Evolutionary conservation across 2,113 vertebrate genomes (phyloP).

Genomic region (Leptosomus discolor): DNA sequence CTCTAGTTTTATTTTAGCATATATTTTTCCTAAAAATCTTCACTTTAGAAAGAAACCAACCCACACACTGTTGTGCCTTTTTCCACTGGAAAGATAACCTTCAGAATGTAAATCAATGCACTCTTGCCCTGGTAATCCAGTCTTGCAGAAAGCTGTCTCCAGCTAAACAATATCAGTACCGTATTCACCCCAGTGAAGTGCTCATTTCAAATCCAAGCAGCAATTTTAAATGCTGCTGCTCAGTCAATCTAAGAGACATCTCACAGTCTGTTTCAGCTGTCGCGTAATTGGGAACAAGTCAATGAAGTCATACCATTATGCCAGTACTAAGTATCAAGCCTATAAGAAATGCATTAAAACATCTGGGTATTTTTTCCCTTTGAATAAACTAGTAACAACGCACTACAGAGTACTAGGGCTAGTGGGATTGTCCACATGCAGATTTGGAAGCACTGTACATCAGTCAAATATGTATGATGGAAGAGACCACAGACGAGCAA

Average conservation of each 20-base stretch:
- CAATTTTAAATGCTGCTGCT: slow-evolving; percentile 17
- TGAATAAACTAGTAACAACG: background rate
- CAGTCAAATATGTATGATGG: background rate
- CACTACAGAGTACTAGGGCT: background rate
- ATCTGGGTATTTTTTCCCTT: background rate
- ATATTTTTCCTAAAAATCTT: slow-evolving; percentile 12
- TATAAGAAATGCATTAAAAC: background rate
- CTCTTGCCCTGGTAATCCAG: slow-evolving; percentile 53
- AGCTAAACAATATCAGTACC: slow-evolving; percentile 32
- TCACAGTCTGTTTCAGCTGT: background rate
- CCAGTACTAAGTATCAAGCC: background rate
- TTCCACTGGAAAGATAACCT: slow-evolving; percentile 57
- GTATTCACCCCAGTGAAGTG: background rate
- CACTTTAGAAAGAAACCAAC: background rate
- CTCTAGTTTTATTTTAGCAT: slow-evolving; percentile 5
- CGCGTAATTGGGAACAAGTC: background rate
- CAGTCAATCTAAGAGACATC: background rate
- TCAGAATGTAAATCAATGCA: slow-evolving; percentile 65
- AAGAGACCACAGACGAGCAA: background rate
- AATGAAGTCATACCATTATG: background rate
- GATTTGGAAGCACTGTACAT: background rate
- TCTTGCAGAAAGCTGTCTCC: slow-evolving; percentile 61
- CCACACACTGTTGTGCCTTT: background rate
- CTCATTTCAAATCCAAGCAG: slow-evolving; percentile 6
- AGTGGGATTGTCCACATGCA: rapidly evolving